Evolutionary conservation across 2,113 vertebrate species (phyloP), one percentile per base, ranked within the genome.

Genomic region (Guaruba guarouba): DNA sequence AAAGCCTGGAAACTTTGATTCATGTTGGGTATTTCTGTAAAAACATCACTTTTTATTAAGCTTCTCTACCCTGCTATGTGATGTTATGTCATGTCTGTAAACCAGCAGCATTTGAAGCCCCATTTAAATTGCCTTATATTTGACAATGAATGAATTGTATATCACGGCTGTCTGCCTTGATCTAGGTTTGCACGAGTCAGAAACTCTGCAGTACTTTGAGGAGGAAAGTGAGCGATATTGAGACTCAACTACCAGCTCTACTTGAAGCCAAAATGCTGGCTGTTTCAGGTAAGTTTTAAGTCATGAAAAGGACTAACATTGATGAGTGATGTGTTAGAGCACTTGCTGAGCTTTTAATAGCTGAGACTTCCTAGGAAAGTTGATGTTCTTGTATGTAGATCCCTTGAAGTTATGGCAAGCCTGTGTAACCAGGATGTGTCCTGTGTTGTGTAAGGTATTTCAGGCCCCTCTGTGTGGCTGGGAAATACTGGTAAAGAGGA

Each of bases 181-280:
- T 97, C 92, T 97, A 99, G 99, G 98, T 99, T 97, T 98, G 98
- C 87, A 97, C 98, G 22, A 98, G 97, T 93, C 98, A 99, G 97
- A 98, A 98, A 61, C 96, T 99, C 92, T 98, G 98, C 96, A 98
- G 97, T 89, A 97, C 98, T 96, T 96, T 99, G 90, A 98, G 98
- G 92, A 98, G 97, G 95, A 98, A 98, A 97, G 98, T 98, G 82
- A 98, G 96, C 23, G 98, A 99, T 93, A 98, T 98, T 57, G 99
- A 99, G 91, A 98, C 97, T 33, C 99, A 98, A 33, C 98, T 99
- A 62, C 97, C 98, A 77, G 95, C 97, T 7, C 97, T 99, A 90
- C 98, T 99, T 20, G 99, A 99, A 97, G 99, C 98, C 94, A 99
- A 99, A 97, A 97, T 98, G 93, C 97, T 98, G 4, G 98, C 99